These are phyloP conservation scores for Geophilus truncorum DNA, from an alignment of 2,888 invertebrate genomes.

Conservation along the genomic window DNA sequence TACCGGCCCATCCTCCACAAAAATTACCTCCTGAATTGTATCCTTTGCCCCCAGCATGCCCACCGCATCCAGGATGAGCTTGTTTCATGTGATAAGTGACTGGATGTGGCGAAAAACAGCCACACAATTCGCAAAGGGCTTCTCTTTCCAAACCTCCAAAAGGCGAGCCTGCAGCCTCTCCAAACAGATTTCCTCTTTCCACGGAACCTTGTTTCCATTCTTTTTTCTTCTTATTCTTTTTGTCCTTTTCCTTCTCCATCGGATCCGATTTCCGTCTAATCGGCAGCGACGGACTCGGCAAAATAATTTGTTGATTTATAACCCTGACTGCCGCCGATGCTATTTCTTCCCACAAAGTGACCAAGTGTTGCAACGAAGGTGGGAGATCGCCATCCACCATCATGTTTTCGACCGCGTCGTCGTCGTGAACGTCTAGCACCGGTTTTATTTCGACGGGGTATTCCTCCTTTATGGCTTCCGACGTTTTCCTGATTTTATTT, in stretches of 20 bases:
- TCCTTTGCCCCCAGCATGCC: constrained; percentile 76
- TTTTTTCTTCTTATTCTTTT: constrained; percentile 56
- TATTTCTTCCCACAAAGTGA: constrained; percentile 84
- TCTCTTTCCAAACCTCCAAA: constrained; percentile 46
- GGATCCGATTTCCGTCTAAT: constrained; percentile 46
- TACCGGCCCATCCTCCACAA: constrained; percentile 81
- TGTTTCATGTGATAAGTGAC: constrained; percentile 88
- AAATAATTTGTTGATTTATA: constrained; percentile 58
- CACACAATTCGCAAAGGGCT: constrained; percentile 78
- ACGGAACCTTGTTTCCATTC: constrained; percentile 50
- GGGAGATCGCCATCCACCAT: constrained; percentile 55
- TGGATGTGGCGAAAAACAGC: constrained; percentile 59
- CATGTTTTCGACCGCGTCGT: constrained; percentile 30
- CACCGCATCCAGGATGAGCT: constrained; percentile 85
- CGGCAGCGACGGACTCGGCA: constrained; percentile 55
- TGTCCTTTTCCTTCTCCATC: constrained; percentile 49
- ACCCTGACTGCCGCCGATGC: constrained; percentile 54
- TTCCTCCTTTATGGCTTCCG: constrained; percentile 56
- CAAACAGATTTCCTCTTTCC: constrained; percentile 44
- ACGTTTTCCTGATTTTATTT: constrained; percentile 46
- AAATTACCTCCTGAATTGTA: constrained; percentile 88
- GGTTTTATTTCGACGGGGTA: constrained; percentile 43
- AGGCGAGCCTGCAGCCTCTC: constrained; percentile 42
- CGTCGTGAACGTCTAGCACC: neutral
- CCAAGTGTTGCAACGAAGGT: constrained; percentile 78